Base-by-base conservation (phyloP, 2,113 vertebrate species). In the Larimichthys polyactis region DNA sequence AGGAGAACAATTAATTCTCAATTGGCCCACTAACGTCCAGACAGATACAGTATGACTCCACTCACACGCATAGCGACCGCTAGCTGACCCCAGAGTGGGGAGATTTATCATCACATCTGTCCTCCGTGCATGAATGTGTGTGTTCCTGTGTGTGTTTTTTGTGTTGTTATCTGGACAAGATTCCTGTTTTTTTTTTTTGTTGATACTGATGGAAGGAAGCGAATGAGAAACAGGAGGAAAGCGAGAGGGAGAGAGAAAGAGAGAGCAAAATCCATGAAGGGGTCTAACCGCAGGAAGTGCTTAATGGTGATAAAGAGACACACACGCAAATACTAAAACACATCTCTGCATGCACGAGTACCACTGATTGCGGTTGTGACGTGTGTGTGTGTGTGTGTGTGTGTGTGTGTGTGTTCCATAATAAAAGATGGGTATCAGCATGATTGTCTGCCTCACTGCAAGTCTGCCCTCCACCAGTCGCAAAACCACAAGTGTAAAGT, bases 51-150 rank as follows among this genome's bases (percentile, higher is more conserved):
- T 71, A 66, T 62, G 55, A 81, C 71, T 81, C 59, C 63, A 66
- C 78, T 71, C 82, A 75, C 78, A 67, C 63, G 72, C 43, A 54
- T 1, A 24, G 49, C 73, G 90, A 83, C 93, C 87, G 76, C 75
- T 27, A 51, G 66, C 69, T 90, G 86, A 94, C 90, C 92, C 82
- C 73, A 29, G 57, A 76, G 70, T 10, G 49, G 46, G 69, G 51
- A 90, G 85, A 90, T 87, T 86, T 85, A 91, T 93, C 91, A 90
- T 82, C 83, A 83, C 90, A 91, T 91, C 86, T 91, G 87, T 91
- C 87, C 76, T 85, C 76, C 22, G 70, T 43, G 15, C 83, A 88
- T 78, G 70, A 82, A 82, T 82, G 74, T 87, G 85, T 90, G 78
- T 86, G 82, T 90, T 88, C 89, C 72, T 67, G 46, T 84, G 81